Conservation (phyloP, 1,140 invertebrate species). For the Drosophila yakuba region DNA sequence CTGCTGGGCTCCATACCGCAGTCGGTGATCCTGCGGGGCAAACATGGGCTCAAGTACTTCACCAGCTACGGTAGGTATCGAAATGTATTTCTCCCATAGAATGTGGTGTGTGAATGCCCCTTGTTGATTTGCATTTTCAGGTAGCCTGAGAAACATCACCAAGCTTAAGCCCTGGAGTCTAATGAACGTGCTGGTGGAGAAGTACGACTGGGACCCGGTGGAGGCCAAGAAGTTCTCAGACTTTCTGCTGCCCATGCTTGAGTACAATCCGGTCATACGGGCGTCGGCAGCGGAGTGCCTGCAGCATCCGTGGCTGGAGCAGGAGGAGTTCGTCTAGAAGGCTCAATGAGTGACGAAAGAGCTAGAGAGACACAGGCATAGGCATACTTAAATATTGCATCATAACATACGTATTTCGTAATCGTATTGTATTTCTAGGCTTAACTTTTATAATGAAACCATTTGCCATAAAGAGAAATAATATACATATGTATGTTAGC, state of each 20-base stretch:
- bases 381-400: conserved; percentile 17
- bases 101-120: not conserved
- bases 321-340: conserved; percentile 85
- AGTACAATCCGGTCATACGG: conserved; percentile 95
- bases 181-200: conserved; percentile 95
- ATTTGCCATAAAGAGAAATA: conserved; percentile 39
- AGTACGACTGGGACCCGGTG: conserved; percentile 95
- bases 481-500: conserved; percentile 17
- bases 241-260: conserved; percentile 97
- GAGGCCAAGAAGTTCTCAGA: conserved; percentile 96
- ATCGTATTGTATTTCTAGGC: conserved; percentile 43
- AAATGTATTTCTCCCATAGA: not conserved
- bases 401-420: conserved; percentile 43
- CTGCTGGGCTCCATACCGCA: conserved; percentile 96
- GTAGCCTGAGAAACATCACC: conserved; percentile 95
- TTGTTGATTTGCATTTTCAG: conserved; percentile 74
- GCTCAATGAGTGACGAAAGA: not conserved
- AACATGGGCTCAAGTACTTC: conserved; percentile 84
- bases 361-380: conserved; percentile 13
- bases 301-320: conserved; percentile 95
- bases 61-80: conserved; percentile 85
- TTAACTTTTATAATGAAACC: conserved; percentile 63
- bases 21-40: conserved; percentile 81
- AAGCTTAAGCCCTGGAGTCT: conserved; percentile 97
- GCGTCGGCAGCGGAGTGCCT: conserved; percentile 97